Percentiles rank a stretch among this genome's conserved stretches.
Conservation (phyloP, 2,797 vertebrate genomes). For the Gymnoscopelus braueri region DNA sequence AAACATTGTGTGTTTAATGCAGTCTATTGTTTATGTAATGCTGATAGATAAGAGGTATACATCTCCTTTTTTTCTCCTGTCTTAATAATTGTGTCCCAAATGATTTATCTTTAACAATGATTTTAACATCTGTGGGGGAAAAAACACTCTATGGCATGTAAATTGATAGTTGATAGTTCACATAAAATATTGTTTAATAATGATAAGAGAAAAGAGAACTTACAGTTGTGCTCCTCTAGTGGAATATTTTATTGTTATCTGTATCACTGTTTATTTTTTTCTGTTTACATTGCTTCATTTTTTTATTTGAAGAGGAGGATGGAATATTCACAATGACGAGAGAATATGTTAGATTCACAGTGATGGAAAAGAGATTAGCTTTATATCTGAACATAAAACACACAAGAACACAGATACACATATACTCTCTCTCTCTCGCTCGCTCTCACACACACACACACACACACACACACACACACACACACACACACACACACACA, state of each 20-base stretch:
- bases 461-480: slow-evolving; percentile 33
- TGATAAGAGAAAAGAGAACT: slow-evolving; percentile 51
- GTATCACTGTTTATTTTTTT: slow-evolving; percentile 72
- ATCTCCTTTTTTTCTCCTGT: no score
- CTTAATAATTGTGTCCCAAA: background rate
- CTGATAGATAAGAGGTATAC: no score
- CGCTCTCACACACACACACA: slow-evolving; percentile 49
- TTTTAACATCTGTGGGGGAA: no score
- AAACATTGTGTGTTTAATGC: no score
- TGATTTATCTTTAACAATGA: background rate
- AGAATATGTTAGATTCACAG: slow-evolving; percentile 83
- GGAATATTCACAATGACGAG: slow-evolving; percentile 83
- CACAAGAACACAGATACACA: slow-evolving; percentile 26
- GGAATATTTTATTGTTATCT: slow-evolving; percentile 86
- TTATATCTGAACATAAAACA: slow-evolving; percentile 65
- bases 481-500: slow-evolving; percentile 21
- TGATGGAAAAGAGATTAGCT: slow-evolving; percentile 80
- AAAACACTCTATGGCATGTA: no score
- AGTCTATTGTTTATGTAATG: no score
- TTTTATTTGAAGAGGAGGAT: slow-evolving; percentile 76
- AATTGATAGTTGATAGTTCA: no score
- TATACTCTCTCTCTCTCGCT: slow-evolving; percentile 30
- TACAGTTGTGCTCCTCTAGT: slow-evolving; percentile 78
- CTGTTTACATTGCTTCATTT: slow-evolving; percentile 82
- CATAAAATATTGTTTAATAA: no score